phyloP scores from a whole-genome alignment of 2,797 vertebrate species.

The Bradypus variegatus region DNA sequence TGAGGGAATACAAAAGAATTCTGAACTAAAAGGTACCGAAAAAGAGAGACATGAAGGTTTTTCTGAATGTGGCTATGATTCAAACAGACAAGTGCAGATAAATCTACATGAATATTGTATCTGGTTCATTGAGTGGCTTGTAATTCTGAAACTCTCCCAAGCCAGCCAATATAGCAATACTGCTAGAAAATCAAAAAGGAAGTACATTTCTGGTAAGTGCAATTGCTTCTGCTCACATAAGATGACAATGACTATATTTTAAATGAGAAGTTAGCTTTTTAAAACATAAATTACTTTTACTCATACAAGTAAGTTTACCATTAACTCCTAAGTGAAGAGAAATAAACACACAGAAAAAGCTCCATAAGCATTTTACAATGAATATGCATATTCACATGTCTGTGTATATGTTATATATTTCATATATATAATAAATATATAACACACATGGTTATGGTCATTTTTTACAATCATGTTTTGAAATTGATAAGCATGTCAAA shows the following conservation, averaged over 20 bases:
- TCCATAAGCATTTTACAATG: constrained; percentile 18
- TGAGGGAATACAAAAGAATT: constrained; percentile 13
- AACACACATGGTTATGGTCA: not conserved
- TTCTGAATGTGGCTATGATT: constrained; percentile 53
- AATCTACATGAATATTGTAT: constrained; percentile 55
- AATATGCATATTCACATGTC: not conserved
- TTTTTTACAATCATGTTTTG: not conserved
- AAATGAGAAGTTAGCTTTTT: constrained; percentile 6
- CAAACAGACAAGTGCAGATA: constrained; percentile 56
- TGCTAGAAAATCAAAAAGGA: constrained; percentile 36
- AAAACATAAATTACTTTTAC: constrained; percentile 17
- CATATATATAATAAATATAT: not conserved
- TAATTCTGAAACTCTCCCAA: constrained; percentile 58
- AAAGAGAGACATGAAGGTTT: constrained; percentile 26
- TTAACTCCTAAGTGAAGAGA: not conserved
- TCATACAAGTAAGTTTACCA: not conserved
- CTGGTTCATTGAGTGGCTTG: constrained; percentile 55
- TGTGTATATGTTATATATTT: not conserved
- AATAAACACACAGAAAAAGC: not conserved
- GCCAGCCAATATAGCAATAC: constrained; percentile 43
- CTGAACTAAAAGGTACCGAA: constrained; percentile 22
- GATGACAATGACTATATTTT: not conserved
- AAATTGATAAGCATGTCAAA: not conserved
- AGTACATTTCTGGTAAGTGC: constrained; percentile 31
- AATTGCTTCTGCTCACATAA: not conserved